Evolutionary conservation across 2,797 vertebrate genomes (phyloP).

Genomic region (Sebastes matsubarae): DNA sequence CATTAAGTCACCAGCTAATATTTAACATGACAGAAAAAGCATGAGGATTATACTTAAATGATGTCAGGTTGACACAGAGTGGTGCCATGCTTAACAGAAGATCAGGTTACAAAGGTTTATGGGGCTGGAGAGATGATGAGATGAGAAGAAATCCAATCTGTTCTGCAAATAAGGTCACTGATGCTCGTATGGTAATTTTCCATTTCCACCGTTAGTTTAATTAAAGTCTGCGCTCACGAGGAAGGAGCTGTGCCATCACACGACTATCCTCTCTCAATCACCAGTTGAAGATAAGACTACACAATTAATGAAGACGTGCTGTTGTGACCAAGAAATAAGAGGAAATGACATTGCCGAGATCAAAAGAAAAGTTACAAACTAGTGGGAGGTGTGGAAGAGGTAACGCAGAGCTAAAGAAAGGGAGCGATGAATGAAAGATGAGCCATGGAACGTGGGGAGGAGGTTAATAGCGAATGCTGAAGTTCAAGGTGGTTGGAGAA

Average conservation of each 20-base stretch:
- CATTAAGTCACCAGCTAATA: not conserved
- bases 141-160: not conserved
- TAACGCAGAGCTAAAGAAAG: slow-evolving; percentile 30
- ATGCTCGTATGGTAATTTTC: not conserved
- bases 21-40: not conserved
- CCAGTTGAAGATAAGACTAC: slow-evolving; percentile 16
- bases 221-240: not conserved
- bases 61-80: not conserved
- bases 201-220: slow-evolving; percentile 1
- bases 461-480: slow-evolving; percentile 38
- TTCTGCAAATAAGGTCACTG: not conserved
- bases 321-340: slow-evolving; percentile 2
- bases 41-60: not conserved
- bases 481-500: slow-evolving; percentile 44
- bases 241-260: not conserved
- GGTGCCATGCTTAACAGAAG: not conserved
- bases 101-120: not conserved
- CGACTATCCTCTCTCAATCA: not conserved
- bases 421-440: slow-evolving; percentile 48
- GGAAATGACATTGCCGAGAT: slow-evolving; percentile 24
- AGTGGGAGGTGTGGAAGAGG: slow-evolving; percentile 14
- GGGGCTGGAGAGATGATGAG: not conserved
- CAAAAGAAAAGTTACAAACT: slow-evolving; percentile 18
- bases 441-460: slow-evolving; percentile 14
- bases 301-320: slow-evolving; percentile 6